A percentile compares a stretch with the other conserved stretches of the same genome.
These are phyloP conservation scores for Mellilla xanthometata DNA, from an alignment of 2,888 invertebrate genomes.

Conservation along the genomic window DNA sequence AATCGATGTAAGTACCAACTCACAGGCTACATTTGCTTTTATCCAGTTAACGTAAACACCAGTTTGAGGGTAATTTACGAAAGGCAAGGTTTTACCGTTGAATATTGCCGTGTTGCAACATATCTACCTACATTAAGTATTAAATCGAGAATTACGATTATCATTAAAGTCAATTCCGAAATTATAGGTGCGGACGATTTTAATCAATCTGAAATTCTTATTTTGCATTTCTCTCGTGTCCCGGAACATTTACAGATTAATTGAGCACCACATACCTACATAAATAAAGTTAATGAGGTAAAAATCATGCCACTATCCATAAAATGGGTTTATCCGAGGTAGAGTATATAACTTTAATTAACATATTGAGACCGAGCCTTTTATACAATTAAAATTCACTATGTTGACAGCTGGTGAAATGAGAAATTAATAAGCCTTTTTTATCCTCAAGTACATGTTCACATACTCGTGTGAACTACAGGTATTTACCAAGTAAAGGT, in stretches of 20 bases:
- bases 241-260: constrained; percentile 64
- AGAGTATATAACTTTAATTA: constrained; percentile 20
- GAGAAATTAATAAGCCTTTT: neutral
- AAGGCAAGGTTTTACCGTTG: constrained; percentile 17
- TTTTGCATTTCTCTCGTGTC: constrained; percentile 55
- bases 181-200: constrained; percentile 55
- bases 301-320: constrained; percentile 53
- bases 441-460: too few relatives aligned
- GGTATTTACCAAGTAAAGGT: too few relatives aligned
- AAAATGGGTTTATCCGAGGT: constrained; percentile 13
- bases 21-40: constrained; percentile 15
- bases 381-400: constrained; percentile 6
- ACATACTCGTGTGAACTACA: too few relatives aligned
- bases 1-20: constrained; percentile 20
- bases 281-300: constrained; percentile 73
- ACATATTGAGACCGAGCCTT: constrained; percentile 20
- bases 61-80: constrained; percentile 20
- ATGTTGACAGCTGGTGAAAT: constrained; percentile 13
- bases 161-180: constrained; percentile 41
- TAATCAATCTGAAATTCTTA: constrained; percentile 65
- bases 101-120: constrained; percentile 25
- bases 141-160: constrained; percentile 34
- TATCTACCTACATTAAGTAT: constrained; percentile 30
- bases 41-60: constrained; percentile 19
- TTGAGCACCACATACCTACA: constrained; percentile 53